phyloP scores from a whole-genome alignment of 2,888 invertebrate species.

The Asteroscopus sphinx region DNA sequence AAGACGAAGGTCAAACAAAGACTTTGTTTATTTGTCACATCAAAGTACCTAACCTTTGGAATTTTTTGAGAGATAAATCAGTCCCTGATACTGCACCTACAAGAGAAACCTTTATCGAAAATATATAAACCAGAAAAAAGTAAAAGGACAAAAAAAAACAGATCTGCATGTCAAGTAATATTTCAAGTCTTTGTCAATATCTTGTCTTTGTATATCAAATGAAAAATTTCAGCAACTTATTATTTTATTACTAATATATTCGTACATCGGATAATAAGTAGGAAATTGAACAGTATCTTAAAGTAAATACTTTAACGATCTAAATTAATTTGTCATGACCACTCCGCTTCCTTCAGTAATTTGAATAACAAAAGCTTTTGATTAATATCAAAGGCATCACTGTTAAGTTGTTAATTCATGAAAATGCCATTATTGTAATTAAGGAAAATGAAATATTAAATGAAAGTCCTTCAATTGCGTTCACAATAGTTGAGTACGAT shows the following conservation, averaged over 20 bases:
- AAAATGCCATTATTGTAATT: conserved; percentile 1
- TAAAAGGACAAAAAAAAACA: too few relatives aligned
- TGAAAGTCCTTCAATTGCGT: conserved; percentile 1
- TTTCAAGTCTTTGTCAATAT: too few relatives aligned
- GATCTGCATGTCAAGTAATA: too few relatives aligned
- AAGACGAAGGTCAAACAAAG: conserved; percentile 30
- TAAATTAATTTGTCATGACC: conserved; percentile 18
- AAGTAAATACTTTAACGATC: conserved; percentile 2
- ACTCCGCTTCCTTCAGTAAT: background rate
- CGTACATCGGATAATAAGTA: background rate
- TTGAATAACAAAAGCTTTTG: conserved; percentile 14
- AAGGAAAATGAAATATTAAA: conserved; percentile 6
- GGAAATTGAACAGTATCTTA: background rate
- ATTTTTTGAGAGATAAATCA: conserved; percentile 19
- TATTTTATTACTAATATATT: background rate
- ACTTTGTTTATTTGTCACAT: conserved; percentile 17
- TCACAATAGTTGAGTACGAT: too few relatives aligned
- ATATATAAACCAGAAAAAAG: conserved; percentile 2
- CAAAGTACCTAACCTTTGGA: conserved; percentile 13
- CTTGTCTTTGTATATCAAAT: too few relatives aligned
- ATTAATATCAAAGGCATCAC: conserved; percentile 4
- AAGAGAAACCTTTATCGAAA: conserved; percentile 16
- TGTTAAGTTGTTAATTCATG: conserved; percentile 13
- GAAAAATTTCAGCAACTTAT: background rate
- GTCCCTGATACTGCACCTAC: conserved; percentile 13